Conservation (phyloP, 30 jellyfish, hydroid and myxozoan species). For the Kudoa iwatai region DNA sequence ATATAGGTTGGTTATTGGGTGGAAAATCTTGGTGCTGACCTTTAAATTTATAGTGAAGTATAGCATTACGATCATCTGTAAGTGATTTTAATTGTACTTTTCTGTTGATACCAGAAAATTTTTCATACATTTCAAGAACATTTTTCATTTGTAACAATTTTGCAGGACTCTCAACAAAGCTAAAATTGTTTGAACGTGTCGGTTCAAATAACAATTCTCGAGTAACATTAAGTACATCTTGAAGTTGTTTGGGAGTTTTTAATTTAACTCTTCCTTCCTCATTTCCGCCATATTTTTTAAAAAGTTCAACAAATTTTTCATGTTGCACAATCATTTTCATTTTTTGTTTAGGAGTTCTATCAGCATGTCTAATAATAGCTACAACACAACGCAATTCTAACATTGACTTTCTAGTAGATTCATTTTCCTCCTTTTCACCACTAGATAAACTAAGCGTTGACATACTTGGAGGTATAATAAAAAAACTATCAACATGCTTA, state of each 20-base stretch:
- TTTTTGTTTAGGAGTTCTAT: slow-evolving; percentile 85
- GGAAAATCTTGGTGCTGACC: slow-evolving; percentile 14
- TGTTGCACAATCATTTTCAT: slow-evolving; percentile 81
- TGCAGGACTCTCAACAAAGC: slow-evolving; percentile 24
- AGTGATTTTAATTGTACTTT: slow-evolving; percentile 39
- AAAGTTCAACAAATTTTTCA: slow-evolving; percentile 31
- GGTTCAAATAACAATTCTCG: slow-evolving; percentile 16
- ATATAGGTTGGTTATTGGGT: slow-evolving; percentile 7
- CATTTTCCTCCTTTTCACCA: neutral
- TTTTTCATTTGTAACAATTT: slow-evolving; percentile 62
- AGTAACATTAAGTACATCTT: slow-evolving; percentile 58
- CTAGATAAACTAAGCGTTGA: too few relatives aligned
- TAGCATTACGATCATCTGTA: slow-evolving; percentile 45
- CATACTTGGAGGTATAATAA: too few relatives aligned
- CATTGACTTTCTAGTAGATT: slow-evolving; percentile 22
- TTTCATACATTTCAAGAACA: slow-evolving; percentile 85
- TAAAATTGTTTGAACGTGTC: slow-evolving; percentile 2
- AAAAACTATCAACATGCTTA: neutral
- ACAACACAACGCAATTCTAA: slow-evolving; percentile 70
- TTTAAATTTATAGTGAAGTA: slow-evolving; percentile 29
- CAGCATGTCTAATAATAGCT: slow-evolving; percentile 82
- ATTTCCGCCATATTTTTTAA: slow-evolving; percentile 44
- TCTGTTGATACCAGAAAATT: slow-evolving; percentile 59
- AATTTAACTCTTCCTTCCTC: slow-evolving; percentile 56
- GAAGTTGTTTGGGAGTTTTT: slow-evolving; percentile 55